phyloP scores from a whole-genome alignment of 2,888 invertebrate species.

The Agrotis segetum region DNA sequence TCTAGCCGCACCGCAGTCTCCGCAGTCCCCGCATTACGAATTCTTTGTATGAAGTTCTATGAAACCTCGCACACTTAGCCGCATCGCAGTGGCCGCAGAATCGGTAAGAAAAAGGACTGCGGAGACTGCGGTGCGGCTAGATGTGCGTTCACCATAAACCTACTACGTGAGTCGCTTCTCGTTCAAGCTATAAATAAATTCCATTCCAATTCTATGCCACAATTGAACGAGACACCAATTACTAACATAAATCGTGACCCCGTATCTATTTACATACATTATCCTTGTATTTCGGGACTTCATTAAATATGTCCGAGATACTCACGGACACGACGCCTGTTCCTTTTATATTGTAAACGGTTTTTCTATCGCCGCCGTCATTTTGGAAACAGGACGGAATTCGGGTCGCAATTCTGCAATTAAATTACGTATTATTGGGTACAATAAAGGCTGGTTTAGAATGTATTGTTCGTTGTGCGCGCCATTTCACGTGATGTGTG shows the following conservation, averaged over 20 bases:
- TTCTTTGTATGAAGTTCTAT: too few species aligned
- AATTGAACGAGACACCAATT: constrained; percentile 67
- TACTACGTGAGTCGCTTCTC: constrained; percentile 46
- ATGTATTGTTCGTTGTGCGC: constrained; percentile 40
- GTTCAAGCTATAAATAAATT: constrained; percentile 63
- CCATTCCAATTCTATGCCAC: constrained; percentile 58
- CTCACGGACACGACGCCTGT: constrained; percentile 30
- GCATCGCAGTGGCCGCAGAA: too few species aligned
- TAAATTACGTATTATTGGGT: constrained; percentile 35
- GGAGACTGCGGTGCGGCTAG: too few species aligned
- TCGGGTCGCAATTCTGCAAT: constrained; percentile 39
- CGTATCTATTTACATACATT: constrained; percentile 78
- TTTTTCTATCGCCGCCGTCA: constrained; percentile 56
- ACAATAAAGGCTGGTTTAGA: constrained; percentile 36
- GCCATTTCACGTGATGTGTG: constrained; percentile 40
- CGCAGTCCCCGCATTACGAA: too few species aligned
- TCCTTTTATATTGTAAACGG: constrained; percentile 59
- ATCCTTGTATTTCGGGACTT: constrained; percentile 70
- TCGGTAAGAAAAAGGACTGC: too few species aligned
- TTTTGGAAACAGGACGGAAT: constrained; percentile 38
- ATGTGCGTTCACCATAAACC: too few species aligned
- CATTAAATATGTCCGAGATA: constrained; percentile 75
- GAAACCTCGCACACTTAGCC: too few species aligned
- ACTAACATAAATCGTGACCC: constrained; percentile 67
- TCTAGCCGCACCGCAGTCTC: too few species aligned